phyloP scores from a whole-genome alignment of 2,113 vertebrate species.

The Excalfactoria chinensis region DNA sequence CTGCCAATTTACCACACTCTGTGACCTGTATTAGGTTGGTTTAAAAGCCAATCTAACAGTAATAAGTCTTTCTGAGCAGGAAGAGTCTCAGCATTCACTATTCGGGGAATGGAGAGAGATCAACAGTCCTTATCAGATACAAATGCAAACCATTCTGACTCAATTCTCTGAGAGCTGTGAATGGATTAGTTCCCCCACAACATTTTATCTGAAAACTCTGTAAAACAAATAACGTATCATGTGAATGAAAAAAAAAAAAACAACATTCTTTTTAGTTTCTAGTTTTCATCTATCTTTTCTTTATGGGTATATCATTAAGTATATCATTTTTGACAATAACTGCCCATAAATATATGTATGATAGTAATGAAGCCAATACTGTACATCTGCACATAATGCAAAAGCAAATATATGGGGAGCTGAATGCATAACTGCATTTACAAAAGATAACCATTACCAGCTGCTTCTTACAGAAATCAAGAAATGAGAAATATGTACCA shows the following conservation, averaged over 20 bases:
- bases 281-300: neutral
- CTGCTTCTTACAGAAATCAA: neutral
- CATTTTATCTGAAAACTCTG: neutral
- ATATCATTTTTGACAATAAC: neutral
- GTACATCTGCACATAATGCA: neutral
- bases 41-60: constrained; percentile 57
- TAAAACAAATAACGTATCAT: neutral
- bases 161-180: neutral
- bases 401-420: neutral
- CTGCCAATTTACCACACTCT: constrained; percentile 57
- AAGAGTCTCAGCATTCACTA: constrained; percentile 22
- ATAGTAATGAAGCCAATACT: neutral
- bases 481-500: neutral
- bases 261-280: neutral
- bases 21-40: constrained; percentile 46
- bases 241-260: neutral
- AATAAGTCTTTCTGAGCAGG: constrained; percentile 26
- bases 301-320: neutral
- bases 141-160: constrained; percentile 39
- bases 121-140: neutral
- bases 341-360: neutral
- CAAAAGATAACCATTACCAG: neutral
- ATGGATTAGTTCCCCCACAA: neutral
- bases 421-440: neutral
- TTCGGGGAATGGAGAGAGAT: neutral